Percentiles rank a stretch among this genome's conserved stretches.
These are phyloP conservation scores for Gasteruption jaculator DNA, from an alignment of 2,888 invertebrate species.

Conservation along the genomic window DNA sequence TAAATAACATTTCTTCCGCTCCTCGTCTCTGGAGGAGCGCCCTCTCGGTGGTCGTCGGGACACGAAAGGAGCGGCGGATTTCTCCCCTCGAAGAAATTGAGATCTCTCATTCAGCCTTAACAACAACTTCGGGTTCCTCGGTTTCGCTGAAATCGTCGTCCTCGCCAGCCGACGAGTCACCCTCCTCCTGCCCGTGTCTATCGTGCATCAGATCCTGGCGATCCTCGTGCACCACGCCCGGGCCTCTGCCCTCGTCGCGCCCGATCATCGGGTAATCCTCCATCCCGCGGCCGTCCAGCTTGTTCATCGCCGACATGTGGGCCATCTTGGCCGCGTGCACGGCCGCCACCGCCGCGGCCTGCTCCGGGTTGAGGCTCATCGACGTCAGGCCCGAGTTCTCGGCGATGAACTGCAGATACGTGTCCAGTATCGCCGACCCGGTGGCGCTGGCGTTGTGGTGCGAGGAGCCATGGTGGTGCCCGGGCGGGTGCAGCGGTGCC, in stretches of 20 bases:
- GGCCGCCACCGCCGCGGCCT: constrained; percentile 61
- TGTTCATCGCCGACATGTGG: constrained; percentile 66
- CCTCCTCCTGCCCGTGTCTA: constrained; percentile 36
- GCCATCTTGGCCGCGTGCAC: constrained; percentile 76
- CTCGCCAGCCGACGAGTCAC: constrained; percentile 42
- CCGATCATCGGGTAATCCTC: constrained; percentile 47
- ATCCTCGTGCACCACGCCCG: constrained; percentile 41
- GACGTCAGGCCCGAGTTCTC: constrained; percentile 71
- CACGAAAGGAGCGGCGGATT: too few relatives aligned
- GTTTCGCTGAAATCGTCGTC: constrained; percentile 48
- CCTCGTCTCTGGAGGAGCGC: too few relatives aligned
- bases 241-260: constrained; percentile 41
- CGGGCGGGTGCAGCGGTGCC: constrained; percentile 53
- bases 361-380: constrained; percentile 60
- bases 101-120: constrained; percentile 42
- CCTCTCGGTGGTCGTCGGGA: too few relatives aligned
- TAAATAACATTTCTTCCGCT: too few relatives aligned
- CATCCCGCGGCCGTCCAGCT: constrained; percentile 33
- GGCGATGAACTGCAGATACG: constrained; percentile 83
- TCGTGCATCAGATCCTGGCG: constrained; percentile 31
- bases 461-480: constrained; percentile 26
- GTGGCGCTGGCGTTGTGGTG: constrained; percentile 46
- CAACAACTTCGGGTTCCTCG: constrained; percentile 42
- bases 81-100: too few relatives aligned
- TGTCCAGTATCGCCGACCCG: constrained; percentile 76